phyloP scores from a whole-genome alignment of 2,888 invertebrate genomes.

The Philhelius pedissequus region DNA sequence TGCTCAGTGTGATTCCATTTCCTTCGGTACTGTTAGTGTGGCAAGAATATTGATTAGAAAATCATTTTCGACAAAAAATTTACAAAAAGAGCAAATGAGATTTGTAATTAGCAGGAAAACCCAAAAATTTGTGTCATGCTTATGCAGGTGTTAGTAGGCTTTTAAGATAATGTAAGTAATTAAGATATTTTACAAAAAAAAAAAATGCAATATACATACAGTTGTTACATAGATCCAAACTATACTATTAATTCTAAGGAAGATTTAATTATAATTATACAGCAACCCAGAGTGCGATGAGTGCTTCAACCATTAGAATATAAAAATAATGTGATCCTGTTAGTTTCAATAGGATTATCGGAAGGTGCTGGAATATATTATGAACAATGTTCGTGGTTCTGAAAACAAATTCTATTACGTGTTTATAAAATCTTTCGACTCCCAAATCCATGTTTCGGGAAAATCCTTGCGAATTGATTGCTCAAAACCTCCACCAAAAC shows the following conservation, averaged over 20 bases:
- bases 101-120: constrained; percentile 9
- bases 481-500: not conserved
- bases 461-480: constrained; percentile 81
- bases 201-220: not conserved
- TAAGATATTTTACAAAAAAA: not conserved
- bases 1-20: constrained; percentile 72
- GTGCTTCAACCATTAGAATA: not conserved
- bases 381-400: no score
- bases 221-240: not conserved
- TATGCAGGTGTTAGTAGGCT: constrained; percentile 40
- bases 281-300: constrained; percentile 6
- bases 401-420: constrained; percentile 35
- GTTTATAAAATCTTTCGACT: constrained; percentile 78
- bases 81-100: not conserved
- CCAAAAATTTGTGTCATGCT: constrained; percentile 26
- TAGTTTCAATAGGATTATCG: not conserved
- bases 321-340: not conserved
- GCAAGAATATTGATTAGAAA: constrained; percentile 5
- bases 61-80: not conserved
- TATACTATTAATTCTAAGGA: not conserved
- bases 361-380: not conserved
- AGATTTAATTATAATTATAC: not conserved
- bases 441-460: constrained; percentile 86
- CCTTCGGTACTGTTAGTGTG: constrained; percentile 70
- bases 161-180: not conserved